Evolutionary conservation across 2,113 vertebrate species (phyloP).

Genomic region (Hymenochirus boettgeri): DNA sequence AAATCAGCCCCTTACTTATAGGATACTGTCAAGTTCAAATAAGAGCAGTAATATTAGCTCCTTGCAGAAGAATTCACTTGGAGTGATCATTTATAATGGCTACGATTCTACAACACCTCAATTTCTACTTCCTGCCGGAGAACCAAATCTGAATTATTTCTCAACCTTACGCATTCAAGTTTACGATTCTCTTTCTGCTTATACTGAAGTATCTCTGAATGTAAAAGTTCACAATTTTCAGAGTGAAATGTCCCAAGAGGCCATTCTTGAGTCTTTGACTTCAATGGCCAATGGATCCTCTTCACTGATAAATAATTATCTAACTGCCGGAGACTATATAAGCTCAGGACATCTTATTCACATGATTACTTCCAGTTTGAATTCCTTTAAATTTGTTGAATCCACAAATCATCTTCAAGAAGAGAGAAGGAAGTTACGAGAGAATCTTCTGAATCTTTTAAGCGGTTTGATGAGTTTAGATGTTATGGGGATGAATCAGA

Average conservation of each 20-base stretch:
- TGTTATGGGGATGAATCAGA: conserved; percentile 50
- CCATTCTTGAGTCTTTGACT: conserved; percentile 31
- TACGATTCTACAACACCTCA: conserved; percentile 39
- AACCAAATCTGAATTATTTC: not conserved
- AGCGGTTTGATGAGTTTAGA: conserved; percentile 38
- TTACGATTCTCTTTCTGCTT: conserved; percentile 47
- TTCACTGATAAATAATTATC: not conserved
- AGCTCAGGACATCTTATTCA: conserved; percentile 49
- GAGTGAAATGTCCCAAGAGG: accelerated
- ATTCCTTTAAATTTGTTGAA: conserved; percentile 26
- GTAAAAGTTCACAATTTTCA: conserved; percentile 23
- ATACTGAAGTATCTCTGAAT: conserved; percentile 47
- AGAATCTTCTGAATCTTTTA: conserved; percentile 48
- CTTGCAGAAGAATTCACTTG: conserved; percentile 50
- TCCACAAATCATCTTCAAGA: not conserved
- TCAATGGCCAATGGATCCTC: not conserved
- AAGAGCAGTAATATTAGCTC: conserved; percentile 50
- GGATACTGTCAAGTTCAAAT: too few relatives aligned
- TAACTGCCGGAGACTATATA: conserved; percentile 44
- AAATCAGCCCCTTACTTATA: too few relatives aligned
- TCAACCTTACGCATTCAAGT: conserved; percentile 51
- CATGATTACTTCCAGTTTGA: conserved; percentile 52
- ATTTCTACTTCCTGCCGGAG: conserved; percentile 54
- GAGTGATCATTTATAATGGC: conserved; percentile 55
- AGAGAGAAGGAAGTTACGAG: conserved; percentile 33